These are phyloP conservation scores for Trypoxylus dichotomus DNA, from an alignment of 1,140 invertebrate species.

Conservation along the genomic window DNA sequence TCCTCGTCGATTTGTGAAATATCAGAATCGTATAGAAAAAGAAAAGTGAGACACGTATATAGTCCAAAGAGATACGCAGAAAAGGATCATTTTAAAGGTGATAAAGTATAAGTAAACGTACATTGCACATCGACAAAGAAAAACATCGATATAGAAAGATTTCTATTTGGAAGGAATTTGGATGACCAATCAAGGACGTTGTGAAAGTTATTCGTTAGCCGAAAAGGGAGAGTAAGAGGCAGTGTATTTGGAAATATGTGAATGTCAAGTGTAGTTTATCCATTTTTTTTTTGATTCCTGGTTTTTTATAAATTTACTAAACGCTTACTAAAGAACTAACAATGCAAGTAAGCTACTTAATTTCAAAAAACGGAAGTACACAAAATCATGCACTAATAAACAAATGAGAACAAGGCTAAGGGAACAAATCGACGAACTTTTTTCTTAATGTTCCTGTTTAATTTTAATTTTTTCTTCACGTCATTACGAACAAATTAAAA, in stretches of 20 bases:
- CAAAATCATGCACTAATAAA: neutral
- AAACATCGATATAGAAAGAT: neutral
- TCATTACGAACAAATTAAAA: neutral
- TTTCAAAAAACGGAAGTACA: neutral
- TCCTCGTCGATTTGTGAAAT: constrained; percentile 23
- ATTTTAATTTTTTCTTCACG: neutral
- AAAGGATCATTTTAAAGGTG: neutral
- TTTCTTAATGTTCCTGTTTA: neutral
- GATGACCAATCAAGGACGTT: neutral
- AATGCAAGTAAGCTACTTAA: neutral
- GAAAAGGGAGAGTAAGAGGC: neutral
- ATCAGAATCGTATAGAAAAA: constrained; percentile 25
- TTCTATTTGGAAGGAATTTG: neutral
- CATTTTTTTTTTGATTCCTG: neutral
- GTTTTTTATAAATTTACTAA: neutral
- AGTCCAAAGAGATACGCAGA: neutral
- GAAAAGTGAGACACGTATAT: neutral
- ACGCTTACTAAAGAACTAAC: no score
- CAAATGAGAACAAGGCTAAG: constrained; percentile 1
- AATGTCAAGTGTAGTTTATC: neutral
- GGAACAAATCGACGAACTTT: constrained; percentile 10
- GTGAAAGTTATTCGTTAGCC: neutral
- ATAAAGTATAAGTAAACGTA: neutral
- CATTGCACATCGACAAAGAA: neutral
- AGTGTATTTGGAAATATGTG: neutral